Base-by-base conservation (phyloP, 2,888 invertebrate species). In the Drosophila lutescens region DNA sequence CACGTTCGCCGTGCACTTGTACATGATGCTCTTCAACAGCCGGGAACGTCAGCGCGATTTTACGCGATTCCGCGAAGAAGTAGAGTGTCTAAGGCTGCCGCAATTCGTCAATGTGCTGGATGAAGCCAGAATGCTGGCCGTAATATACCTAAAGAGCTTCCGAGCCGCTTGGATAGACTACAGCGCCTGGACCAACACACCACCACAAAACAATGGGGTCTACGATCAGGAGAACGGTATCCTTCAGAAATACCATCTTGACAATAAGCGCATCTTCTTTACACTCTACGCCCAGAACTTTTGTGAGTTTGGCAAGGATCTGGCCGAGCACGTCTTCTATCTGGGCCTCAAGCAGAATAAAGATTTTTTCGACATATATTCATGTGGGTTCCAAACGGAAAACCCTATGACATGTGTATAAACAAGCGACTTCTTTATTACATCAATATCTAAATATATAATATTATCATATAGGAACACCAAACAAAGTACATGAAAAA, bases 251-350 rank as follows among this genome's bases (percentile, higher is more conserved):
- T 85, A 88, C 46, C 77, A 89, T 13, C 60, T 91, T 43, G 85
- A 78, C 66, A 91, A 91, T 38, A 89, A 89, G 55, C 88, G 83
- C 1, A 55, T 91, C 8, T 91, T 91, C 60, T 91, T 91, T 23
- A 90, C 91, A 0, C 74, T 92, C 0, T 91, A 88, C 36, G 92
- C 89, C 0, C 91, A 91, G 63, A 91, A 91, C 44, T 91, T 91
- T 58, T 91, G 91, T 53, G 90, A 91, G 30, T 91, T 91, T 62
- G 91, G 91, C 50, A 90, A 89, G 54, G 88, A 90, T 34, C 67
- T 91, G 49, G 90, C 92, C 0, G 91, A 91, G 32, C 85, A 87
- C 65, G 85, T 91, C 2, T 91, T 91, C 66, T 91, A 86, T 63
- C 62, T 91, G 57, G 92, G 92, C 0, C 68, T 91, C 7, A 89